A percentile compares a stretch with the other conserved stretches of the same genome.
These are phyloP conservation scores for Alces alces DNA, from an alignment of 2,113 vertebrate genomes.

Conservation along the genomic window DNA sequence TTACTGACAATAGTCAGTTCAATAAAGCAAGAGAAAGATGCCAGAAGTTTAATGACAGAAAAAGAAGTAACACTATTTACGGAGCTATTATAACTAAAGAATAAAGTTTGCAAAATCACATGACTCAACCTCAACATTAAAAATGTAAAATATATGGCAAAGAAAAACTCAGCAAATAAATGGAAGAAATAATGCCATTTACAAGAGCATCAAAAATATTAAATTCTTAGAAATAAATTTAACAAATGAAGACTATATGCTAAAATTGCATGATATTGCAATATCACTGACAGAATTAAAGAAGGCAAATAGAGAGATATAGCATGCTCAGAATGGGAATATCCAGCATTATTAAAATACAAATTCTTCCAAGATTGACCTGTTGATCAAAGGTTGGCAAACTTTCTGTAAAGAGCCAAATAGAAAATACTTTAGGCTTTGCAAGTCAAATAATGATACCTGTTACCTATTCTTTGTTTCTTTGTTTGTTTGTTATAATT, in stretches of 20 bases:
- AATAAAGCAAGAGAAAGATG: neutral
- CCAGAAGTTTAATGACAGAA: neutral
- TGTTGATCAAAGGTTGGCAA: neutral
- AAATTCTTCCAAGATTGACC: neutral
- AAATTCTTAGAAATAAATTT: neutral
- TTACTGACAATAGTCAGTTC: neutral
- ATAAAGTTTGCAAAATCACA: neutral
- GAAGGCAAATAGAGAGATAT: neutral
- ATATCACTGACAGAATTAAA: neutral
- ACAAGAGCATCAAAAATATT: neutral
- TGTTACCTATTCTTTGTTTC: neutral
- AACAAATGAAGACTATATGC: neutral
- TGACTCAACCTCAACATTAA: neutral
- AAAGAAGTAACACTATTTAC: neutral
- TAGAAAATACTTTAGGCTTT: neutral
- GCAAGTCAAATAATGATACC: neutral
- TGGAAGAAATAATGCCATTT: neutral
- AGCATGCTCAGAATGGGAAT: neutral
- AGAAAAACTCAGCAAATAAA: neutral
- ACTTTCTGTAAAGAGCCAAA: neutral
- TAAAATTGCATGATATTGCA: neutral
- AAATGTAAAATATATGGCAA: neutral
- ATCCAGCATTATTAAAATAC: neutral
- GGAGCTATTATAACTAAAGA: neutral
- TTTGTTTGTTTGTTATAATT: neutral